Percentiles rank a stretch among this genome's conserved stretches.
Evolutionary conservation across 1,140 invertebrate species (phyloP).

Genomic region (Solenopsis invicta): DNA sequence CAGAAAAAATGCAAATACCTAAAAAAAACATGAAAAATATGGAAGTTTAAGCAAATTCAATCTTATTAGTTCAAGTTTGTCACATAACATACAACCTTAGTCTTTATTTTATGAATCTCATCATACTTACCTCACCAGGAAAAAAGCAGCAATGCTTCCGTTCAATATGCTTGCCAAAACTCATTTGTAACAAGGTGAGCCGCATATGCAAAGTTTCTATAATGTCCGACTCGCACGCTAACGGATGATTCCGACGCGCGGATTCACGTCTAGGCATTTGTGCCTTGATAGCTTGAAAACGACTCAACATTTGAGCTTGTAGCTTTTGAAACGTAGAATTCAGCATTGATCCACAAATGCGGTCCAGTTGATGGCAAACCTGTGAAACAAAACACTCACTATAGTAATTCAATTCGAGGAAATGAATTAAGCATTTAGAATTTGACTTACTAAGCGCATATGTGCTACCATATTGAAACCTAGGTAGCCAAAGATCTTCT

Average conservation of each 20-base stretch:
- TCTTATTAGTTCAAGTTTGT: neutral
- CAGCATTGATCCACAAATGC: constrained; percentile 91
- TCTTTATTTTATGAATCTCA: constrained; percentile 21
- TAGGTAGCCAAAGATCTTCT: constrained; percentile 92
- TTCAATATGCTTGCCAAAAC: constrained; percentile 96
- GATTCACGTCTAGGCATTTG: constrained; percentile 96
- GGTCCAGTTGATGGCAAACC: constrained; percentile 93
- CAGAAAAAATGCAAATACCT: neutral
- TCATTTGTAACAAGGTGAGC: constrained; percentile 94
- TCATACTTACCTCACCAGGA: constrained; percentile 92
- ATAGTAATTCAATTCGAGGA: neutral
- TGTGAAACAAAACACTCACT: constrained; percentile 78
- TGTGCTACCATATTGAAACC: constrained; percentile 92
- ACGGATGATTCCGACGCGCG: constrained; percentile 93
- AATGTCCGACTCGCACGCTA: constrained; percentile 95
- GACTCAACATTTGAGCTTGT: constrained; percentile 92
- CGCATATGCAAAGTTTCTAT: constrained; percentile 96
- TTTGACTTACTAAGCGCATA: constrained; percentile 91
- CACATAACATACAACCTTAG: neutral
- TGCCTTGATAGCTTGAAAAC: constrained; percentile 94
- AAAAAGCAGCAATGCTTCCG: constrained; percentile 96
- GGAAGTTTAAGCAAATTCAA: neutral
- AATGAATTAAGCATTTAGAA: neutral
- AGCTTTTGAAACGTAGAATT: constrained; percentile 94
- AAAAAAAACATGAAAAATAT: neutral